A percentile compares a stretch with the other conserved stretches of the same genome.
Conservation (phyloP, 2,888 invertebrate genomes). For the Latheticus oryzae region DNA sequence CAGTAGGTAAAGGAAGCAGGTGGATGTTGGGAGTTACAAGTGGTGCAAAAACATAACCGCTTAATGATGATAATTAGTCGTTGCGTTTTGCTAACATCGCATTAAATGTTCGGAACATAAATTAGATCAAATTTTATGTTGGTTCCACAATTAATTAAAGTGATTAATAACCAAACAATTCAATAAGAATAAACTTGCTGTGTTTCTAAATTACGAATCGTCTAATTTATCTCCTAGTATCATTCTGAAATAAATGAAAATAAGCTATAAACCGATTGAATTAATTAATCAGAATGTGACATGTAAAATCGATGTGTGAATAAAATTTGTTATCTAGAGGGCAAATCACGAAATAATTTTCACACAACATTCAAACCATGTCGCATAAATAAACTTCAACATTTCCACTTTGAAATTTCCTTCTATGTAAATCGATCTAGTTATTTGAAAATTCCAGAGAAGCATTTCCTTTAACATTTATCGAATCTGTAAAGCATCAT, state of each 20-base stretch:
- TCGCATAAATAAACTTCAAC: too few species aligned
- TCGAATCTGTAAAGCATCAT: too few species aligned
- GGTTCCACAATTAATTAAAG: background rate
- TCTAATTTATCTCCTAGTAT: too few species aligned
- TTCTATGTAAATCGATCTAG: too few species aligned
- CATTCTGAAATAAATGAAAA: conserved; percentile 12
- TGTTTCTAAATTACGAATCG: conserved; percentile 14
- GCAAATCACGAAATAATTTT: conserved; percentile 20
- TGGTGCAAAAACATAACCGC: conserved; percentile 7
- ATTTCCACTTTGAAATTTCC: too few species aligned
- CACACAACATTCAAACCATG: too few species aligned
- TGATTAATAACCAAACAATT: conserved; percentile 8
- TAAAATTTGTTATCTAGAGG: conserved; percentile 23
- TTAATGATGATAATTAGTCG: conserved; percentile 12
- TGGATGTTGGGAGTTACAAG: background rate
- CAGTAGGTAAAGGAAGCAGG: too few species aligned
- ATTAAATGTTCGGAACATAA: background rate
- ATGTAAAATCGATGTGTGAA: conserved; percentile 2
- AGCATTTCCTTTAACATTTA: too few species aligned
- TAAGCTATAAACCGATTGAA: conserved; percentile 18
- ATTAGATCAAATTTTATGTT: conserved; percentile 1
- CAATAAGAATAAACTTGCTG: background rate
- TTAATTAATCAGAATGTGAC: conserved; percentile 30
- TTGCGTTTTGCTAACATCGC: conserved; percentile 1
- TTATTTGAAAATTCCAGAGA: too few species aligned